Evolutionary conservation across 2,113 vertebrate genomes (phyloP).

Genomic region (Talpa occidentalis): DNA sequence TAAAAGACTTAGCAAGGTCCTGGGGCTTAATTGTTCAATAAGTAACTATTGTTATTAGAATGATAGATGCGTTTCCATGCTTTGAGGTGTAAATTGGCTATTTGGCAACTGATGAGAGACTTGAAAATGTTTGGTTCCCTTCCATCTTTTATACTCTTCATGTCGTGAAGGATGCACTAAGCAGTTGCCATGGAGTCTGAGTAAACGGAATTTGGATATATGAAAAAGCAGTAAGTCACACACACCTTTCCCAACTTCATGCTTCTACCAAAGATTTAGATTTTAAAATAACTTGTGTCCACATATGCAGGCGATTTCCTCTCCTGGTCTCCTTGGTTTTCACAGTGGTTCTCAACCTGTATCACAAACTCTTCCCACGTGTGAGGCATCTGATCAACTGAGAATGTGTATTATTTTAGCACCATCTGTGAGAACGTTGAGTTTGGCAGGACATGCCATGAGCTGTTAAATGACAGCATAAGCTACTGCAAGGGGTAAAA

Average conservation of each 20-base stretch:
- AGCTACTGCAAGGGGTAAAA: neutral
- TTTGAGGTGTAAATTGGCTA: neutral
- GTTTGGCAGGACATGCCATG: neutral
- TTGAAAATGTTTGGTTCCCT: neutral
- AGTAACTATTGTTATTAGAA: neutral
- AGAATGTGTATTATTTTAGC: neutral
- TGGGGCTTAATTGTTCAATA: neutral
- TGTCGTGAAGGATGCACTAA: neutral
- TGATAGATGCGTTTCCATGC: neutral
- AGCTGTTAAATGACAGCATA: neutral
- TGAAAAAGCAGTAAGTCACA: neutral
- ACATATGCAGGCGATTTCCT: neutral
- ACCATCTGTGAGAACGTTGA: neutral
- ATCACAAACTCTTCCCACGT: neutral
- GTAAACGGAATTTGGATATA: neutral
- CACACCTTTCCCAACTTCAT: neutral
- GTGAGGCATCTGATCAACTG: neutral
- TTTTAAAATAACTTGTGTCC: neutral
- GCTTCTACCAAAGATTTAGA: neutral
- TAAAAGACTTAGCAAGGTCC: neutral
- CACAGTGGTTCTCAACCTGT: neutral
- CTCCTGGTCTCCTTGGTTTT: neutral
- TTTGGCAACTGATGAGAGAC: neutral
- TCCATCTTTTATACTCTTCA: neutral
- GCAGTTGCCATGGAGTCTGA: neutral